These are phyloP conservation scores for Alligator sinensis DNA, from an alignment of 2,113 vertebrate species.

Conservation along the genomic window DNA sequence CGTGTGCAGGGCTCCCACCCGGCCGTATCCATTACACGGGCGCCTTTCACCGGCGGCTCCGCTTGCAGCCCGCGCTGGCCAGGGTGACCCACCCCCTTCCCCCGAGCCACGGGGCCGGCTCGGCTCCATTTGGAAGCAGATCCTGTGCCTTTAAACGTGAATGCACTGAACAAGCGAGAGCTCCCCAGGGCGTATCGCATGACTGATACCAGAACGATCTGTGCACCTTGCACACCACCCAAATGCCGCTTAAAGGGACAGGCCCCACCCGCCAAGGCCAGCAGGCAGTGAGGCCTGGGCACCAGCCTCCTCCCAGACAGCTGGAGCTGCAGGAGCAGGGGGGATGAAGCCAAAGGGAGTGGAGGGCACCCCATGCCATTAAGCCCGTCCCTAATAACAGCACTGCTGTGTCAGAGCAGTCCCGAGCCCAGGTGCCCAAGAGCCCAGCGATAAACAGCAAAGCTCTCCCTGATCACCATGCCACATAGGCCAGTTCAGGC, in stretches of 20 bases:
- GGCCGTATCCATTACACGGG: not conserved
- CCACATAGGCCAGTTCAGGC: not conserved
- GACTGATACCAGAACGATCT: slow-evolving; percentile 34
- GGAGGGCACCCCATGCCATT: not conserved
- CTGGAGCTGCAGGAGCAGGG: not conserved
- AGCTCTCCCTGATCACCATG: not conserved
- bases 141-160: slow-evolving; percentile 54
- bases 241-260: slow-evolving; percentile 36
- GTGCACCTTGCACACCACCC: slow-evolving; percentile 3
- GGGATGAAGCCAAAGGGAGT: not conserved
- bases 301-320: not conserved
- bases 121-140: not conserved
- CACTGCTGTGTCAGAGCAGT: not conserved
- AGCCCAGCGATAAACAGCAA: not conserved
- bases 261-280: not conserved
- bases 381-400: not conserved
- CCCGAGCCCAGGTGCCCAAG: not conserved
- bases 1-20: not conserved
- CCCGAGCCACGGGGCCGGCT: not conserved
- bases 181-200: slow-evolving; percentile 41
- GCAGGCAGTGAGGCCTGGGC: not conserved
- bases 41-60: slow-evolving; percentile 46
- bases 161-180: slow-evolving; percentile 51
- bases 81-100: not conserved
- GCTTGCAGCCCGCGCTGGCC: slow-evolving; percentile 28